Percentiles rank a stretch among this genome's conserved stretches.
phyloP scores from a whole-genome alignment of 2,113 vertebrate species.

The Proterorhinus semilunaris region DNA sequence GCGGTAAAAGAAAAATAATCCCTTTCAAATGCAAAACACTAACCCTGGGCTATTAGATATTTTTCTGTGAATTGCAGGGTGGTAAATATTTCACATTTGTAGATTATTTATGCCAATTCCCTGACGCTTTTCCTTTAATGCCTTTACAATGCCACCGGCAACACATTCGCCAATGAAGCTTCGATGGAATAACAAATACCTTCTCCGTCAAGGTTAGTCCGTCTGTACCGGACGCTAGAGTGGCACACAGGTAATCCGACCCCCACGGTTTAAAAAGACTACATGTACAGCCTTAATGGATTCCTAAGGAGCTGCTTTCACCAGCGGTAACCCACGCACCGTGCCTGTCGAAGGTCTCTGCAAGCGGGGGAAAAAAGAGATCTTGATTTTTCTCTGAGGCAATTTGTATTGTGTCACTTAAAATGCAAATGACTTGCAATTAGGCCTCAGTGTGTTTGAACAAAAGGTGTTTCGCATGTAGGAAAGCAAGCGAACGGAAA shows the following conservation, averaged over 20 bases:
- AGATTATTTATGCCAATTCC: not conserved
- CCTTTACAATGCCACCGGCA: not conserved
- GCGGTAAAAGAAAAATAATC: no score
- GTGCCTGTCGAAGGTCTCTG: conserved; percentile 1
- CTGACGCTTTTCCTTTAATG: not conserved
- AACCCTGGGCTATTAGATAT: not conserved
- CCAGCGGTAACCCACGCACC: conserved; percentile 8
- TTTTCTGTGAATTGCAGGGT: not conserved
- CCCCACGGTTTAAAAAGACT: conserved; percentile 2
- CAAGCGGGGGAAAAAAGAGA: conserved; percentile 23
- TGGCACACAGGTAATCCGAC: conserved; percentile 7
- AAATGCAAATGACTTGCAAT: conserved; percentile 49
- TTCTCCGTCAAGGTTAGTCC: not conserved
- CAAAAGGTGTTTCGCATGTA: not conserved
- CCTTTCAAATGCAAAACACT: not conserved
- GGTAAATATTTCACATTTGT: conserved; percentile 1
- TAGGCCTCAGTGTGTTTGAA: conserved; percentile 7
- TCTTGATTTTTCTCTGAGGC: conserved; percentile 27
- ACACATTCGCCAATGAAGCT: not conserved
- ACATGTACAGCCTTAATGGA: conserved; percentile 14
- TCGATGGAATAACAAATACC: no score
- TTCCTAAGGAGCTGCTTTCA: conserved; percentile 17
- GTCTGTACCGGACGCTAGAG: conserved; percentile 7
- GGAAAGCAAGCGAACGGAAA: not conserved
- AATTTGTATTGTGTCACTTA: conserved; percentile 18